phyloP scores from a whole-genome alignment of 2,113 vertebrate species.

The Leptobrachium leishanense region DNA sequence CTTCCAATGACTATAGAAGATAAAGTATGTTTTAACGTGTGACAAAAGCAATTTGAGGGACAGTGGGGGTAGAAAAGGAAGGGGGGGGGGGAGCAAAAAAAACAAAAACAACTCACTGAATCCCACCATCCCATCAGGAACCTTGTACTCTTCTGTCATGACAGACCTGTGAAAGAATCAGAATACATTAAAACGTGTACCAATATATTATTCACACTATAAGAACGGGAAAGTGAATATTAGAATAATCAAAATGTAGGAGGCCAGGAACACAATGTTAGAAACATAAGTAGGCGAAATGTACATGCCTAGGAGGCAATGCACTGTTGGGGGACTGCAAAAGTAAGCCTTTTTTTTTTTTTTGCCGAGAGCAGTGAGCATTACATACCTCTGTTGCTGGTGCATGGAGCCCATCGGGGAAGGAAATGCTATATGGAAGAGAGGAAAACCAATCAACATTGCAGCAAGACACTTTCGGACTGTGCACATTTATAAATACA shows the following conservation, averaged over 20 bases:
- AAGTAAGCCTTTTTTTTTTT: background rate
- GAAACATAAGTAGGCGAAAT: no score
- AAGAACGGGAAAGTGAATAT: no score
- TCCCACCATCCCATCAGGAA: conserved; percentile 98
- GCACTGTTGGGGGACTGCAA: no score
- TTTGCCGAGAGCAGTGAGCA: background rate
- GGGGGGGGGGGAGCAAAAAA: background rate
- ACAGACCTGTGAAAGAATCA: conserved; percentile 71
- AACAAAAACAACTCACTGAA: conserved; percentile 87
- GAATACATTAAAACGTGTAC: no score
- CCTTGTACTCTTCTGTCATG: conserved; percentile 93
- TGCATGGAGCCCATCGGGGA: conserved; percentile 86
- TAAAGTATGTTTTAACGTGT: background rate
- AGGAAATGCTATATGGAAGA: conserved; percentile 78
- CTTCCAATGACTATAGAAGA: conserved; percentile 86
- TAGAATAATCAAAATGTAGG: no score
- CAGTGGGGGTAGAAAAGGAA: background rate
- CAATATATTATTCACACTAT: no score
- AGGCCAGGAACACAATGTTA: no score
- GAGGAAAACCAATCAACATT: background rate
- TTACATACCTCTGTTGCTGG: conserved; percentile 83
- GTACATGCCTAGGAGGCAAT: no score
- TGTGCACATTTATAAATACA: no score
- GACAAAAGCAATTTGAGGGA: background rate
- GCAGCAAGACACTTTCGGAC: no score